Evolutionary conservation across 2,113 vertebrate species (phyloP).

Genomic region (Amia ocellicauda): DNA sequence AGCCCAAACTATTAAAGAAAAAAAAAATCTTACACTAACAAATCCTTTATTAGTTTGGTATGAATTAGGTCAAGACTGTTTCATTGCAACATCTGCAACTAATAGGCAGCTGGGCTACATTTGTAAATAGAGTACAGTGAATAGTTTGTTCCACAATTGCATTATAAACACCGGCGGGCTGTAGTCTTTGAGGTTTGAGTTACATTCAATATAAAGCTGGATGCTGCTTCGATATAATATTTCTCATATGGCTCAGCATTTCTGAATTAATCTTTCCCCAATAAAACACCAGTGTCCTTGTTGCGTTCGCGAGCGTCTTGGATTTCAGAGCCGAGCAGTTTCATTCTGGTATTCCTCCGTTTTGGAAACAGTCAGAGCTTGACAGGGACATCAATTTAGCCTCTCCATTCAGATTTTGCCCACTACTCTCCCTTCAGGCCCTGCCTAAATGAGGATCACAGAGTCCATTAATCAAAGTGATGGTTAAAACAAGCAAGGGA

Average conservation of each 20-base stretch:
- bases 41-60: slow-evolving; percentile 83
- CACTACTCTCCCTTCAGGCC: slow-evolving; percentile 13
- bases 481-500: slow-evolving; percentile 40
- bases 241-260: slow-evolving; percentile 58
- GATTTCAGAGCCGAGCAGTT: slow-evolving; percentile 20
- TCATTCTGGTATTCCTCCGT: slow-evolving; percentile 23
- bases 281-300: slow-evolving; percentile 45
- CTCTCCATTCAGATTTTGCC: slow-evolving; percentile 9
- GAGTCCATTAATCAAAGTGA: slow-evolving; percentile 35
- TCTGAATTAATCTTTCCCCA: slow-evolving; percentile 57
- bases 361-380: slow-evolving; percentile 16
- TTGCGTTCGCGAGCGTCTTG: slow-evolving; percentile 34
- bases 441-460: slow-evolving; percentile 28
- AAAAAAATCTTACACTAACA: slow-evolving; percentile 72
- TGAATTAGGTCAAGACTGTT: slow-evolving; percentile 79
- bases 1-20: slow-evolving; percentile 74
- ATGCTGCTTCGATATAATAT: slow-evolving; percentile 56
- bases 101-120: slow-evolving; percentile 60
- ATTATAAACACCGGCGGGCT: slow-evolving; percentile 56
- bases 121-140: slow-evolving; percentile 63
- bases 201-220: slow-evolving; percentile 54
- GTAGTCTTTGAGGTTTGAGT: slow-evolving; percentile 61
- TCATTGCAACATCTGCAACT: slow-evolving; percentile 90
- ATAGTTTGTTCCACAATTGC: slow-evolving; percentile 68
- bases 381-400: slow-evolving; percentile 28